A percentile compares a stretch with the other conserved stretches of the same genome.
Conservation (phyloP, 1,140 invertebrate genomes). For the Phymastichus coffea region DNA sequence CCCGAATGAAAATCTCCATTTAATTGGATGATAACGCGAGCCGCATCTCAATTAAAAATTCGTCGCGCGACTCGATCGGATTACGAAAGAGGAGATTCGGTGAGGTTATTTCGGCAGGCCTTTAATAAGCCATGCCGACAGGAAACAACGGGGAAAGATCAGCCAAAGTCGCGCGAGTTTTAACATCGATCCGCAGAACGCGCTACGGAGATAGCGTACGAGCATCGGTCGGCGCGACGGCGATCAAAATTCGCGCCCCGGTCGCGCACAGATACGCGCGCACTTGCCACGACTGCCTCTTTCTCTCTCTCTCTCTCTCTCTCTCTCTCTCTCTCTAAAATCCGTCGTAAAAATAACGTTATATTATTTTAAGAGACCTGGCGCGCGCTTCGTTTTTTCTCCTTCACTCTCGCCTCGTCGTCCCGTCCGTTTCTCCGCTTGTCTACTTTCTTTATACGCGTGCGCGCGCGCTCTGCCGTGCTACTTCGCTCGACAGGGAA, state of each 20-base stretch:
- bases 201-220: neutral
- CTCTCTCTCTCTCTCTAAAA: no score
- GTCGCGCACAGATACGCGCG: no score
- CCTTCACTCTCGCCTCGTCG: neutral
- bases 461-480: no score
- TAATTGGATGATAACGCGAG: neutral
- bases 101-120: neutral
- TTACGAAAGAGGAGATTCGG: no score
- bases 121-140: conserved; percentile 20
- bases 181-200: neutral
- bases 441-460: neutral
- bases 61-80: neutral
- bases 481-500: no score
- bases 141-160: conserved; percentile 18
- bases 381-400: conserved; percentile 1
- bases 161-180: conserved; percentile 6
- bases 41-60: conserved; percentile 13
- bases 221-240: neutral
- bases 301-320: no score
- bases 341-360: conserved; percentile 29
- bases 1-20: neutral
- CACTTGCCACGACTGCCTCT: no score
- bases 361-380: conserved; percentile 29
- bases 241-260: neutral
- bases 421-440: neutral